phyloP scores from a whole-genome alignment of 2,113 vertebrate species.

The chimpanzee (Pan troglodytes) region NHGRI_mPanTro3-v2.1_pri NC_072402.2:86928001-86928500 shows the following conservation, averaged over 20 bases:
- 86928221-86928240: neutral
- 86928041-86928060: neutral
- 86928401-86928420: neutral
- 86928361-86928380: neutral
- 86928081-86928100: neutral
- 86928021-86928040: rapidly evolving
- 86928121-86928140: neutral
- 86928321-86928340: neutral
- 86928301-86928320: neutral
- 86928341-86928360: neutral
- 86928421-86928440: neutral
- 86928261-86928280: rapidly evolving
- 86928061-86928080: too few relatives aligned
- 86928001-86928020: neutral
- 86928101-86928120: neutral
- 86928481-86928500: neutral
- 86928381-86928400: neutral
- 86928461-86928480: neutral
- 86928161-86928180: neutral
- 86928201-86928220: rapidly evolving
- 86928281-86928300: neutral
- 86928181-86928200: neutral
- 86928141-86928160: neutral
- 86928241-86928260: neutral
- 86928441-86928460: neutral